These are phyloP conservation scores for Camponotus pennsylvanicus DNA, from an alignment of 1,140 invertebrate genomes.

Conservation along the genomic window DNA sequence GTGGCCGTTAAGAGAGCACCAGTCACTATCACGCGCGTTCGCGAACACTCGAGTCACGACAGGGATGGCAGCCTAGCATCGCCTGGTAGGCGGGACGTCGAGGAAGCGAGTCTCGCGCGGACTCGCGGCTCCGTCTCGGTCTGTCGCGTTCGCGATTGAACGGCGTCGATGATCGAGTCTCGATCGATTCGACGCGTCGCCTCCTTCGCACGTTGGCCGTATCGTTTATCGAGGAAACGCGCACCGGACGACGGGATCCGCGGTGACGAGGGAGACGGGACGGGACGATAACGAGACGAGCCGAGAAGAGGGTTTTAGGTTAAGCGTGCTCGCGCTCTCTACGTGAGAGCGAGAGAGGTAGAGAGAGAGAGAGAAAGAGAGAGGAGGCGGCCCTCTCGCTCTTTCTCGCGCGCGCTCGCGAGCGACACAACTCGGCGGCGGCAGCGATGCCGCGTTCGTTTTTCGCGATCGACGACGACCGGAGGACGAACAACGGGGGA, in stretches of 20 bases:
- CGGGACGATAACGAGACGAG: background rate
- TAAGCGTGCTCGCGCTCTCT: conserved; percentile 43
- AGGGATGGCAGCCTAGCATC: conserved; percentile 9
- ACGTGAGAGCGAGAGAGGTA: conserved; percentile 8
- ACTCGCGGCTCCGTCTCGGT: conserved; percentile 23
- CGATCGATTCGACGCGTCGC: conserved; percentile 8
- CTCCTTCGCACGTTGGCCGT: background rate
- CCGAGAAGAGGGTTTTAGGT: conserved; percentile 47
- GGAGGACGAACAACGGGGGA: background rate
- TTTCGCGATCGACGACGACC: conserved; percentile 28
- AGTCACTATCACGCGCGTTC: conserved; percentile 5
- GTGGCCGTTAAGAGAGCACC: background rate
- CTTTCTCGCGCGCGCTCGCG: conserved; percentile 9
- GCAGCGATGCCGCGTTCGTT: conserved; percentile 25
- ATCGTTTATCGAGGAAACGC: background rate
- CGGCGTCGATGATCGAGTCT: background rate
- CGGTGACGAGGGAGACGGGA: background rate
- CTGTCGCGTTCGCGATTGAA: conserved; percentile 22
- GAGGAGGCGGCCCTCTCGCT: conserved; percentile 26
- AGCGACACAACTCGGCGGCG: conserved; percentile 3
- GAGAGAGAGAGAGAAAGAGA: background rate
- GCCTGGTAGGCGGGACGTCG: background rate
- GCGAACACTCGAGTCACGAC: background rate
- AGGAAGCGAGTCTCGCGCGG: background rate
- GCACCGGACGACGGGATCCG: background rate